These are phyloP conservation scores for Bradypodion pumilum DNA, from an alignment of 2,797 vertebrate genomes.

Conservation along the genomic window DNA sequence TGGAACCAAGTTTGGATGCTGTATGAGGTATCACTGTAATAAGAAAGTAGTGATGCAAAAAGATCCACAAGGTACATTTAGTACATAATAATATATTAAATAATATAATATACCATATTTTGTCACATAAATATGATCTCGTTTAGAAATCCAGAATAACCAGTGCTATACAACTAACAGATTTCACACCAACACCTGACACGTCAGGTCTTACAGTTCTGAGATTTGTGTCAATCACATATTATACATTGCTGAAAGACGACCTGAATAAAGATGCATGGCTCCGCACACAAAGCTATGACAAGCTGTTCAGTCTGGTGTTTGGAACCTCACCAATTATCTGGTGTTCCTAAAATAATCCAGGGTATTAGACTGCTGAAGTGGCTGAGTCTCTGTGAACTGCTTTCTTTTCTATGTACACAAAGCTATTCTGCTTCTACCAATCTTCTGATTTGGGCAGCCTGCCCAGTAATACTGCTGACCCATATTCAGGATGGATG, in stretches of 20 bases:
- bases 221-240: not conserved
- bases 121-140: too few relatives aligned
- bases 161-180: conserved; percentile 31
- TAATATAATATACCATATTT: not conserved
- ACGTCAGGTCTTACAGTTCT: not conserved
- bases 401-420: conserved; percentile 48
- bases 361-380: conserved; percentile 57
- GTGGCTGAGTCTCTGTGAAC: conserved; percentile 38
- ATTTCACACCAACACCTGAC: conserved; percentile 20
- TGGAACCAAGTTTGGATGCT: too few relatives aligned
- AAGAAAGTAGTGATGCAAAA: not conserved
- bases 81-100: not conserved
- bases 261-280: conserved; percentile 30
- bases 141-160: not conserved
- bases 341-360: conserved; percentile 53
- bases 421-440: conserved; percentile 35
- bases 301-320: conserved; percentile 32
- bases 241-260: conserved; percentile 29
- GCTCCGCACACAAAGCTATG: not conserved
- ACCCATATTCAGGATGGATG: not conserved
- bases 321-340: conserved; percentile 63
- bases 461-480: conserved; percentile 16
- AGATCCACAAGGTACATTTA: not conserved
- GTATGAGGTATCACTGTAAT: too few relatives aligned
- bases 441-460: conserved; percentile 45